These are phyloP conservation scores for Centropristis striata DNA, from an alignment of 2,113 vertebrate species.

Conservation along the genomic window DNA sequence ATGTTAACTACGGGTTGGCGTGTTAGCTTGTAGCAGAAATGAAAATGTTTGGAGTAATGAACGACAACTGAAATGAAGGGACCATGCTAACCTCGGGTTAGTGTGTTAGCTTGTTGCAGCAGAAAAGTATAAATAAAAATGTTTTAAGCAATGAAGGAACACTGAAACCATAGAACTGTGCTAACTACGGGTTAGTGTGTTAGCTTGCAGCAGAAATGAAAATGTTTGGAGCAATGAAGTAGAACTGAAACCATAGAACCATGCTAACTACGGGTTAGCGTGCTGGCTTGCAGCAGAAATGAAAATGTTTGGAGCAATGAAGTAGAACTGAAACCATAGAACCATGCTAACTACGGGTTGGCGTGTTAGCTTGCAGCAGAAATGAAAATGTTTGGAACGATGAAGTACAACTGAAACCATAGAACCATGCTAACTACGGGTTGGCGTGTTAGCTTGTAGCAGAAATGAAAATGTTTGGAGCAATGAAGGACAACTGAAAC, in stretches of 20 bases:
- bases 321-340: too few relatives aligned
- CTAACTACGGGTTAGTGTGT: too few relatives aligned
- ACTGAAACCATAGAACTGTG: too few relatives aligned
- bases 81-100: background rate
- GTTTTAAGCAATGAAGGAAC: too few relatives aligned
- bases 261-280: background rate
- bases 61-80: background rate
- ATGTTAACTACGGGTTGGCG: too few relatives aligned
- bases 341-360: too few relatives aligned
- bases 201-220: background rate
- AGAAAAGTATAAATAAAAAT: background rate
- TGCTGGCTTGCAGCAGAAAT: background rate
- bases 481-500: too few relatives aligned
- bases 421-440: background rate
- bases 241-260: background rate
- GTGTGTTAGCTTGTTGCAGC: background rate
- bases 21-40: too few relatives aligned
- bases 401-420: background rate
- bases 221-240: too few relatives aligned
- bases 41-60: background rate
- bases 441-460: background rate
- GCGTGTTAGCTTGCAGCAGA: too few relatives aligned
- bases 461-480: conserved; percentile 3
- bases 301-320: too few relatives aligned
- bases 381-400: background rate